These are phyloP conservation scores for Rotaria macrura DNA, from an alignment of 2,888 invertebrate genomes.

Conservation along the genomic window DNA sequence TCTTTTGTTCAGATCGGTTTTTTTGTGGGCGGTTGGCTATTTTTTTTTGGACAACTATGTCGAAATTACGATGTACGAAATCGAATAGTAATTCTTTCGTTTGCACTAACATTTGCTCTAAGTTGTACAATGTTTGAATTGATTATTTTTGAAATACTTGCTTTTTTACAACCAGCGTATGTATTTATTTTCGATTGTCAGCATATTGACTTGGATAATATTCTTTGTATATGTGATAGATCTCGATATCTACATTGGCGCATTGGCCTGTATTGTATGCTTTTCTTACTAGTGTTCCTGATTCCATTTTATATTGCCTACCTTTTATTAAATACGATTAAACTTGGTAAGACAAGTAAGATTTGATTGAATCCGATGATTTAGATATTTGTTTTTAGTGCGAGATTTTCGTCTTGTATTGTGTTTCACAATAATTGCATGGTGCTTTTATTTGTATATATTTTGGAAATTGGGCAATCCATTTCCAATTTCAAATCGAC, in stretches of 20 bases:
- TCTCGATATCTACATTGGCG: slow-evolving; percentile 91
- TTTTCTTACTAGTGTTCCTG: slow-evolving; percentile 84
- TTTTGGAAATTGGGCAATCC: slow-evolving; percentile 99
- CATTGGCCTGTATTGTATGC: slow-evolving; percentile 72
- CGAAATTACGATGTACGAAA: slow-evolving; percentile 75
- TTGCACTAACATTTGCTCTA: slow-evolving; percentile 84
- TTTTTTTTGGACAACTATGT: slow-evolving; percentile 91
- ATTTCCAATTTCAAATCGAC: slow-evolving; percentile 87
- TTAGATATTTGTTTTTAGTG: slow-evolving; percentile 5
- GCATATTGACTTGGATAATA: not conserved
- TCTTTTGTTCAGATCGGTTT: slow-evolving; percentile 65
- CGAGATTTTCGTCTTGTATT: slow-evolving; percentile 21
- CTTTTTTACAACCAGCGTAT: slow-evolving; percentile 77
- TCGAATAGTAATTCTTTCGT: slow-evolving; percentile 80
- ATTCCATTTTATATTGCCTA: slow-evolving; percentile 94
- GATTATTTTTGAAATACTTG: slow-evolving; percentile 96
- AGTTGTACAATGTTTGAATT: slow-evolving; percentile 98
- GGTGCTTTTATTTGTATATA: slow-evolving; percentile 80
- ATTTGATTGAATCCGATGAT: not conserved
- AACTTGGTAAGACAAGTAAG: slow-evolving; percentile 47
- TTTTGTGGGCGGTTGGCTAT: slow-evolving; percentile 91
- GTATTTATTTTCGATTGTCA: slow-evolving; percentile 36
- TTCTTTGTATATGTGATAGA: slow-evolving; percentile 53
- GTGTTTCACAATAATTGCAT: slow-evolving; percentile 64
- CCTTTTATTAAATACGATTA: slow-evolving; percentile 76